Evolutionary conservation across 2,113 vertebrate genomes (phyloP), one percentile per base, ranked within the genome.

Genomic region (Solenodon paradoxus): DNA sequence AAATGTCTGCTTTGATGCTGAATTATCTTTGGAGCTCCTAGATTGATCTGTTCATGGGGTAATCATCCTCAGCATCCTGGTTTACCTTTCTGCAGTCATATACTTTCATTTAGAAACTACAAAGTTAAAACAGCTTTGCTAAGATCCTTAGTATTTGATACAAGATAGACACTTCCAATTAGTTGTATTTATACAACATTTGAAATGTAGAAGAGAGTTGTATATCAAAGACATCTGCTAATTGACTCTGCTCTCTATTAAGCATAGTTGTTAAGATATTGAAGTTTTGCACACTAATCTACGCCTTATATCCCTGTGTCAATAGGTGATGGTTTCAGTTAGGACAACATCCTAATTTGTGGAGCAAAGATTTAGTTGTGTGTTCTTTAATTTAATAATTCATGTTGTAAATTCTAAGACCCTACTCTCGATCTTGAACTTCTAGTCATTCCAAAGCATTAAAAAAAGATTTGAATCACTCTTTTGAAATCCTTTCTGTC

Each of bases 341-440:
- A 38, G 7, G 20, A 15, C 0, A 38, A 32, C 2, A 63, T 40
- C 24, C 10, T 13, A 22, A 20, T 9, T 24, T 0, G 5, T 40
- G 32, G 16, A 68, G 45, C 42, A 38, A 0, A 74, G 32, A 10
- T 61, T 28, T 5, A 51, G 24, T 51, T 38, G 24, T 8, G 3
- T 35, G 12, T 51, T 78, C n/a, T 80, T 42, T 45, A 74, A n/a
- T 16, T 57, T 51, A 82, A 81, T 1, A 75, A 24, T 32, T 68
- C 9, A n/a, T 55, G 1, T 4, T 45, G 0, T 61, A 59, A 7
- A 1, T 53, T 85, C 5, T 28, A 47, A 11, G 10, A 49, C 59
- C 12, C 20, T 80, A n/a, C 13, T 7, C 40, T 59, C 55, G 4
- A 64, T 7, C 9, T 79, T 71, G 10, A 1, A 32, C 3, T 3